Evolutionary conservation across 2,113 vertebrate genomes (phyloP).

Genomic region (Desmodus rotundus): DNA sequence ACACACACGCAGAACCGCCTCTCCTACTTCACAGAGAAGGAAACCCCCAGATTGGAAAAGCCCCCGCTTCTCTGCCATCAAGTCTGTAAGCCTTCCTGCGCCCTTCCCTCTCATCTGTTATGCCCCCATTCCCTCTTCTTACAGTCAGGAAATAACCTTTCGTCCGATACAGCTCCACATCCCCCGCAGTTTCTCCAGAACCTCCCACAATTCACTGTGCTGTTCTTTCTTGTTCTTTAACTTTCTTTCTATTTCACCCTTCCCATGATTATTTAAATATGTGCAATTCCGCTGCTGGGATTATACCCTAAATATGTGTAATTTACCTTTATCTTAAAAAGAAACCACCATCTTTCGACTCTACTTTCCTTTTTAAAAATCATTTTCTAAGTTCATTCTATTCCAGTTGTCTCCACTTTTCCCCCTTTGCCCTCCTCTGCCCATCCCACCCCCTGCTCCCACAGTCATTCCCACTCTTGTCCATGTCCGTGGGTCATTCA

Average conservation of each 20-base stretch:
- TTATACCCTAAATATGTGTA: neutral
- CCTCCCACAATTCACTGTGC: neutral
- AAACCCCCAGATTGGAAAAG: neutral
- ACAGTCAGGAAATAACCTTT: neutral
- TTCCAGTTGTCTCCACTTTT: too few species aligned
- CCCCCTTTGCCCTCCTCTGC: too few species aligned
- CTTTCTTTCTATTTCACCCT: neutral
- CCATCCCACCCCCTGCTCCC: too few species aligned
- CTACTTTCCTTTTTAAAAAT: neutral
- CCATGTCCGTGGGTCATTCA: too few species aligned
- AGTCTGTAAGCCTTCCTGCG: neutral
- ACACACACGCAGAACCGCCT: neutral
- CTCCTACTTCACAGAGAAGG: neutral
- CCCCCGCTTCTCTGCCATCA: neutral
- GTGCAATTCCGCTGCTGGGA: too few species aligned
- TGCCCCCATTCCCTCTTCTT: neutral
- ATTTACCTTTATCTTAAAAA: neutral
- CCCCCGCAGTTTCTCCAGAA: neutral
- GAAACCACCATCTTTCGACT: neutral
- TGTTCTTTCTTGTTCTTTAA: neutral
- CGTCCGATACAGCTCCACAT: neutral
- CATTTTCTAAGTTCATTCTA: too few species aligned
- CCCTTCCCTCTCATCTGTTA: neutral
- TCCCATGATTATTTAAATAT: neutral
- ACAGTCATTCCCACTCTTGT: too few species aligned